Conservation (phyloP, 1,140 invertebrate species). For the Lepidotrigona ventralis region DNA sequence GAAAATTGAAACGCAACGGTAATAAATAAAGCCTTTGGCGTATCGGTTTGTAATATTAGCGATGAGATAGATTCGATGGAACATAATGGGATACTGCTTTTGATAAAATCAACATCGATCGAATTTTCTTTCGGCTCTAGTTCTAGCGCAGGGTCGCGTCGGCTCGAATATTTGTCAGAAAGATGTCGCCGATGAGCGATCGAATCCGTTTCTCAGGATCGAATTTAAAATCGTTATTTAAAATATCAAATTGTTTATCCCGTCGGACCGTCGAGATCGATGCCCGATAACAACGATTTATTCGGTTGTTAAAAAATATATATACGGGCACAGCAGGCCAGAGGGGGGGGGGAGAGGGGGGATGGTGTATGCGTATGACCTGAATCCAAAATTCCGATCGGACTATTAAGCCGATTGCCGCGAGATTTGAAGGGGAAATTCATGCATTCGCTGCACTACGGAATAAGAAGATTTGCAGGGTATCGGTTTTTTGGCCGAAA, state of each 20-base stretch:
- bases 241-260: slow-evolving; percentile 24
- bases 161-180: neutral
- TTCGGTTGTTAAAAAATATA: slow-evolving; percentile 14
- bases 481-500: neutral
- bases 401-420: slow-evolving; percentile 41
- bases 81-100: neutral
- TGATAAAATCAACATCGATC: neutral
- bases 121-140: neutral
- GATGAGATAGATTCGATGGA: neutral
- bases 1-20: neutral
- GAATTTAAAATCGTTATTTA: slow-evolving; percentile 11
- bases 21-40: neutral
- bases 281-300: neutral
- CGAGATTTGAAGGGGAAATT: slow-evolving; percentile 35
- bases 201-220: neutral
- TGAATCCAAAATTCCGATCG: slow-evolving; percentile 41
- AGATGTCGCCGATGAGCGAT: neutral
- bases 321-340: neutral
- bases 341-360: too few relatives aligned
- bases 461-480: slow-evolving; percentile 34
- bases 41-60: neutral
- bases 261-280: neutral
- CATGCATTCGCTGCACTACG: slow-evolving; percentile 7
- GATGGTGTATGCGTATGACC: neutral
- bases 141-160: neutral